These are phyloP conservation scores for Hycleus cichorii DNA, from an alignment of 1,140 invertebrate genomes.

Conservation along the genomic window DNA sequence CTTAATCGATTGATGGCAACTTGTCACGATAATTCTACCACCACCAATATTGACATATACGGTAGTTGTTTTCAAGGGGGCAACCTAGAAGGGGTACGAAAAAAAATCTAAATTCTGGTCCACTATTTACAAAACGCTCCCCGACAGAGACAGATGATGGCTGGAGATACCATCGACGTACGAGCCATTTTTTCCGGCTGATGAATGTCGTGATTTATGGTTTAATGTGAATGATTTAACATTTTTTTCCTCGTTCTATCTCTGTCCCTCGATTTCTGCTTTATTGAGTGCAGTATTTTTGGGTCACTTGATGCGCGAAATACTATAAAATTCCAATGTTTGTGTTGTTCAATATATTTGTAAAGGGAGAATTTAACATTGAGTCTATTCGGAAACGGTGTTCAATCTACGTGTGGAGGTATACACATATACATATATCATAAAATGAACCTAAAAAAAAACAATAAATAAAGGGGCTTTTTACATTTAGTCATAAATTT, in stretches of 20 bases:
- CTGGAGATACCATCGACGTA: conserved; percentile 7
- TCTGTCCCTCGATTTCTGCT: conserved; percentile 10
- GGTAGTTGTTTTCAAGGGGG: too few relatives aligned
- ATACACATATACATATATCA: too few relatives aligned
- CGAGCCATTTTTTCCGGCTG: conserved; percentile 21
- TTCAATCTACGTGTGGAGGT: too few relatives aligned
- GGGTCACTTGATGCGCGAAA: conserved; percentile 20
- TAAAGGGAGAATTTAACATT: too few relatives aligned
- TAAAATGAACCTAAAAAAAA: conserved; percentile 1
- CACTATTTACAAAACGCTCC: conserved; percentile 5
- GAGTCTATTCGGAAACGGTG: too few relatives aligned
- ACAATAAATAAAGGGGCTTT: conserved; percentile 12
- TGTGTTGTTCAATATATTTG: too few relatives aligned
- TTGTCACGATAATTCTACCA: too few relatives aligned
- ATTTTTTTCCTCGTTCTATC: conserved; percentile 4
- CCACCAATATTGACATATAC: too few relatives aligned
- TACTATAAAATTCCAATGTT: conserved; percentile 22
- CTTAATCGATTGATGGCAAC: too few relatives aligned
- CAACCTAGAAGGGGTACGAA: neutral
- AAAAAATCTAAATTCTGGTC: conserved; percentile 10
- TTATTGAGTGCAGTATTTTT: conserved; percentile 19
- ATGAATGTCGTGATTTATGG: conserved; percentile 23
- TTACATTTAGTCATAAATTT: conserved; percentile 12
- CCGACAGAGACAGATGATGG: conserved; percentile 12
- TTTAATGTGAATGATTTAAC: conserved; percentile 22